Base-by-base conservation (phyloP, 2,888 invertebrate genomes). In the Rhingia campestris region DNA sequence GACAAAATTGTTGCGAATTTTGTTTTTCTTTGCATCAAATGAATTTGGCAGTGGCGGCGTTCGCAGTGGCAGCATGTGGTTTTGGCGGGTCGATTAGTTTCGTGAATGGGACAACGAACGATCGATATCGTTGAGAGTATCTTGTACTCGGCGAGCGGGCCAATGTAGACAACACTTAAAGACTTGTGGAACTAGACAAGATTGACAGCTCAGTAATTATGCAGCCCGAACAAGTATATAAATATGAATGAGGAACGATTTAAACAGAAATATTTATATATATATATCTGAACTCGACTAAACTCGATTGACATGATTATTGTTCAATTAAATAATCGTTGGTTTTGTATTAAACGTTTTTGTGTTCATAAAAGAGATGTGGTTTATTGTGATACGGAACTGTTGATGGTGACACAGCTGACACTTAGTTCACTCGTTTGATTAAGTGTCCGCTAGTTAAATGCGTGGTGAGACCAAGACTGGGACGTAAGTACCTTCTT, bases 151-250 rank as follows among this genome's bases (percentile, higher is more conserved):
- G 39, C 32, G 49, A 66, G 33, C 66, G 10, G 43, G 35, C 32
- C 41, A 56, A 66, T 49, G 49, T 75, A 51, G 59, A 75, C 59
- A 67, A 66, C 67, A 59, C 75, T 76, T 67, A 47, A 67, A 76
- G 59, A 74, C 41, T 61, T 74, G 67, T 67, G 67, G 67, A 59
- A 67, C 66, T 56, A 67, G 74, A 61, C 74, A 67, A 66, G 74
- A 74, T 80, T 80, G 80, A 80, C 80, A 80, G 67, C 66, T 80
- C 54, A 54, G 74, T 80, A 74, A 74, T 74, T 74, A 74, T 67
- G 54, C 66, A 80, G 61, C 49, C n/a, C 12, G 64, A 64, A 54
- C 37, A 45, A 22, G n/a, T 41, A 22, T 6, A 51, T 41, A 67
- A 14, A 53, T 33, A 64, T 53, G 35, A 41, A 53, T 69, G 35